Conservation (phyloP, 2,888 invertebrate species). For the Deilephila elpenor region DNA sequence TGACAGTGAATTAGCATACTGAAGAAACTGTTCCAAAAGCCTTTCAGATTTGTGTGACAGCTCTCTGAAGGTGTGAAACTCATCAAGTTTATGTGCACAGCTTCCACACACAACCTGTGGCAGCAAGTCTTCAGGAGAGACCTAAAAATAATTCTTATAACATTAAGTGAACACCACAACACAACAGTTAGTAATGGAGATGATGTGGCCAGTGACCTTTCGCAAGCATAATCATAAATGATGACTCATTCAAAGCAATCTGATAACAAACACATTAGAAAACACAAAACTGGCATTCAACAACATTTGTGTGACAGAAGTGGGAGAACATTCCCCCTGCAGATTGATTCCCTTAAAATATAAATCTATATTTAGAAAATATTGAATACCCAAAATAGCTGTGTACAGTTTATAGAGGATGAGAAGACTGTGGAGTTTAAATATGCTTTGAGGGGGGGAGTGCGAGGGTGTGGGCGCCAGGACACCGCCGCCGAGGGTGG, state of each 20-base stretch:
- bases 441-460: conserved; percentile 52
- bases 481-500: conserved; percentile 39
- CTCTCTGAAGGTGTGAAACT: conserved; percentile 90
- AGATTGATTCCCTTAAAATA: conserved; percentile 73
- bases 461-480: conserved; percentile 42
- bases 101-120: conserved; percentile 91
- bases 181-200: conserved; percentile 61
- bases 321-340: conserved; percentile 68
- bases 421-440: conserved; percentile 53
- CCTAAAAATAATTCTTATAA: conserved; percentile 81
- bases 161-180: conserved; percentile 55
- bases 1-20: conserved; percentile 88
- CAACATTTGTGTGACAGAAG: conserved; percentile 52
- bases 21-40: conserved; percentile 90
- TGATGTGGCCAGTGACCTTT: conserved; percentile 80
- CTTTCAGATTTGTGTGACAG: conserved; percentile 90
- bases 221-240: conserved; percentile 74
- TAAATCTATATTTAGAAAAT: conserved; percentile 80
- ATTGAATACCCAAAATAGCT: conserved; percentile 81
- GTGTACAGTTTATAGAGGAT: conserved; percentile 63
- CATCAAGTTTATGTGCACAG: conserved; percentile 90
- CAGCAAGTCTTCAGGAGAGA: conserved; percentile 90
- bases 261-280: conserved; percentile 66
- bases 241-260: conserved; percentile 73
- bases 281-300: conserved; percentile 47